Conservation (phyloP, 2,113 vertebrate species). For the Aramus guarauna region DNA sequence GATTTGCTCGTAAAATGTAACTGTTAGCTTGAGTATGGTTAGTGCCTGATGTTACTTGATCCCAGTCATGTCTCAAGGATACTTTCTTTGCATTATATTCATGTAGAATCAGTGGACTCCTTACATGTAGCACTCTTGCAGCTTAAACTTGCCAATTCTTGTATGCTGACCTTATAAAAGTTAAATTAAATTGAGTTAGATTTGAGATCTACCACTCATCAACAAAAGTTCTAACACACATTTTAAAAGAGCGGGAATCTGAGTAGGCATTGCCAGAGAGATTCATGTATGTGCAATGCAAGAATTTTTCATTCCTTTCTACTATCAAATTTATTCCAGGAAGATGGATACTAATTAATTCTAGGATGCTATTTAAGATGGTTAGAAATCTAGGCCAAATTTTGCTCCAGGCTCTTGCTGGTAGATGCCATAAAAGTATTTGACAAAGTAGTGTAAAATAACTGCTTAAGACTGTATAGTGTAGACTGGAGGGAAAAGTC, state of each 20-base stretch:
- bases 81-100: neutral
- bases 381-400: neutral
- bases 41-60: neutral
- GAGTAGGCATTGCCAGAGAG: neutral
- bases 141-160: neutral
- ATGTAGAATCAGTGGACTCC: neutral
- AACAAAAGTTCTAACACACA: neutral
- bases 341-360: neutral
- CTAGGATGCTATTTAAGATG: neutral
- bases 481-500: neutral
- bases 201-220: neutral
- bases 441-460: neutral
- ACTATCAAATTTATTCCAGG: neutral
- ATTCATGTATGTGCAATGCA: neutral
- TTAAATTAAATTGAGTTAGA: neutral
- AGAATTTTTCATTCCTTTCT: neutral
- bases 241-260: neutral
- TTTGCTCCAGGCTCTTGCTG: neutral
- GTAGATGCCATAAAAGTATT: neutral
- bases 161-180: neutral
- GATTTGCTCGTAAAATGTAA: neutral
- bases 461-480: neutral
- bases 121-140: neutral
- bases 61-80: neutral
- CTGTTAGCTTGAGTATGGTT: neutral